These are phyloP conservation scores for Australoheros facetus DNA, from an alignment of 2,797 vertebrate genomes.

Conservation along the genomic window DNA sequence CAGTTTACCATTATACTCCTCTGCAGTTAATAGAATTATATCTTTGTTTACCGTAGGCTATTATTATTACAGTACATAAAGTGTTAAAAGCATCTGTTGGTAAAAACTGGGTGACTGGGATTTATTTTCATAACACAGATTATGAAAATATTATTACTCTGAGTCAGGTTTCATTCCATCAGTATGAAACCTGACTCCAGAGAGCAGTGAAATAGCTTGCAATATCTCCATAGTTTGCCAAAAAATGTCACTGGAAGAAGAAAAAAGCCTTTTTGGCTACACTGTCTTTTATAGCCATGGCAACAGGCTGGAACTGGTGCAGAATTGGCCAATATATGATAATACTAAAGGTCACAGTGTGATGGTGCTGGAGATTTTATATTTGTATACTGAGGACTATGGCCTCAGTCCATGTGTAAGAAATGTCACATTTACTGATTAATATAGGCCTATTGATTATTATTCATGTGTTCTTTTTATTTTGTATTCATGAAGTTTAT, in stretches of 20 bases:
- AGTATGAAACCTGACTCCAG: not conserved
- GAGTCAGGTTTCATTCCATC: not conserved
- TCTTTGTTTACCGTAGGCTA: not conserved
- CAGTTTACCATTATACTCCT: not conserved
- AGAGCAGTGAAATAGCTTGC: not conserved
- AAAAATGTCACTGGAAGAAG: not conserved
- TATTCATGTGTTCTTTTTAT: not conserved
- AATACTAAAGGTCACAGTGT: not conserved
- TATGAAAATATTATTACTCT: not conserved
- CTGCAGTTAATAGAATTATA: not conserved
- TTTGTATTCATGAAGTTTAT: not conserved
- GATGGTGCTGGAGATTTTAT: not conserved
- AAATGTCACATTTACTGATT: not conserved
- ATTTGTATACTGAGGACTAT: not conserved
- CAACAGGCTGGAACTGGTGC: not conserved
- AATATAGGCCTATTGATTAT: not conserved
- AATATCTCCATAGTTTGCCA: not conserved
- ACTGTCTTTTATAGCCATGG: not conserved
- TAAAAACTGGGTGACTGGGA: not conserved
- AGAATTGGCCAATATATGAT: not conserved
- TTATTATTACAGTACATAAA: not conserved
- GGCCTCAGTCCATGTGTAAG: not conserved
- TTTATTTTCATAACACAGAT: not conserved
- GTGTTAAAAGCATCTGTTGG: not conserved
- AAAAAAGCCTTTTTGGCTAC: not conserved